Base-by-base conservation (phyloP, 2,888 invertebrate species). In the Noctuana brunneofusca region DNA sequence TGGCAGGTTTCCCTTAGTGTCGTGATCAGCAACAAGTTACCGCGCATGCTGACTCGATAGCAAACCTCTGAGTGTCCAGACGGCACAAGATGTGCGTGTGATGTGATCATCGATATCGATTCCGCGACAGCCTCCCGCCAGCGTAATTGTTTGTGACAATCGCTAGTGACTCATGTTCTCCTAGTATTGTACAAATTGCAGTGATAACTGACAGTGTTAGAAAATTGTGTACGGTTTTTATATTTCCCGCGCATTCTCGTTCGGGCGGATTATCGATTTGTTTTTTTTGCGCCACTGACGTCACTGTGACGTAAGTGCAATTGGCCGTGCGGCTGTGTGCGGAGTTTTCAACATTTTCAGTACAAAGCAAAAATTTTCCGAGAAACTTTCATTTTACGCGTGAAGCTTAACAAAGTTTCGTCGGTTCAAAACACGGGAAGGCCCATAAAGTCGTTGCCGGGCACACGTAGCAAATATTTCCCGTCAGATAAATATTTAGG, bases 251-350 rank as follows among this genome's bases (percentile, higher is more conserved):
- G 58, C 65, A 65, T 64, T 67, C 63, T 64, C 64, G 32, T 12
- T 46, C 20, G 22, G 30, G 14, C 4, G 5, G 27, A 4, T 57
- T 69, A 69, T 69, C 65, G 70, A 71, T 71, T 72, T 65, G 66
- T 68, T 14, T 67, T 66, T 66, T 67, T 63, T 64, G 65, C 64
- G 66, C 53, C 66, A 58, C 66, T 58, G 48, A 68, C 70, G 73
- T 71, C 69, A 69, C 64, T 53, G 62, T 68, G 66, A 69, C 71
- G 69, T 68, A 64, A 64, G 54, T 57, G 63, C 57, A 63, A 56
- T 56, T 38, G 27, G 57, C 41, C 52, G 52, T 41, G 55, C 49
- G 14, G 4, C 5, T 12, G 48, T 27, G 38, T 20, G 20, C 20
- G 11, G 22, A 35, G 32, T 46, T 53, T 14, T 16, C 18, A 38